Evolutionary conservation across 2,888 invertebrate species (phyloP).

Genomic region (Acanthococcus lagerstroemiae): DNA sequence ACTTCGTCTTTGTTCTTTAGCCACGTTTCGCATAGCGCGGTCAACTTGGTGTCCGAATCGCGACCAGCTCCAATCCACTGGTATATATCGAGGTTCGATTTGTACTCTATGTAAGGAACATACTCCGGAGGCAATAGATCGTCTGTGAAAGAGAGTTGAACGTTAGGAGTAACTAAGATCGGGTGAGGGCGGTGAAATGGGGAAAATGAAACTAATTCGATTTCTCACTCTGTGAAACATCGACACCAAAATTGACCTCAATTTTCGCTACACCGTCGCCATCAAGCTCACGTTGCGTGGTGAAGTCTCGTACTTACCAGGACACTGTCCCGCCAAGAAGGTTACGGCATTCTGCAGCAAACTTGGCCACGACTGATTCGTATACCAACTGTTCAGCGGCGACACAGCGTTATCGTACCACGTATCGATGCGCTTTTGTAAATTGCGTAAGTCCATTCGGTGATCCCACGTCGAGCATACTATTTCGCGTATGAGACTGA

Average conservation of each 20-base stretch:
- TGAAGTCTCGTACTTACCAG: too few relatives aligned
- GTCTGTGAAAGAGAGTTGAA: neutral
- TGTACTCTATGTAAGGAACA: conserved; percentile 79
- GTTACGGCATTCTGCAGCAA: conserved; percentile 67
- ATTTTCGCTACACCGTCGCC: too few relatives aligned
- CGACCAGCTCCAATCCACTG: conserved; percentile 92
- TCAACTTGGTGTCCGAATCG: conserved; percentile 57
- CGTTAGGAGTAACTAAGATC: too few relatives aligned
- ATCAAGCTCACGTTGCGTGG: too few relatives aligned
- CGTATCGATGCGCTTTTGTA: conserved; percentile 60
- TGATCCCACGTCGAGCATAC: conserved; percentile 78
- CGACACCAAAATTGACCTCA: too few relatives aligned
- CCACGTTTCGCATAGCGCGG: conserved; percentile 31
- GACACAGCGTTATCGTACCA: conserved; percentile 55
- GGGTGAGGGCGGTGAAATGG: too few relatives aligned
- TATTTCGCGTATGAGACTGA: conserved; percentile 76
- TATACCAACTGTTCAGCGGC: conserved; percentile 72
- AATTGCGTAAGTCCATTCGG: conserved; percentile 63
- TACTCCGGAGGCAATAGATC: conserved; percentile 59
- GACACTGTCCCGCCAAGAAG: conserved; percentile 72
- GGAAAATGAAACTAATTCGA: too few relatives aligned
- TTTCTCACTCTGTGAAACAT: too few relatives aligned
- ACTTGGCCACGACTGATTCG: conserved; percentile 59
- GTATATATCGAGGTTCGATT: conserved; percentile 57
- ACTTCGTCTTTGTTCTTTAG: conserved; percentile 32